Conservation (phyloP, 2,113 vertebrate genomes). For the Glaucidium brasilianum region DNA sequence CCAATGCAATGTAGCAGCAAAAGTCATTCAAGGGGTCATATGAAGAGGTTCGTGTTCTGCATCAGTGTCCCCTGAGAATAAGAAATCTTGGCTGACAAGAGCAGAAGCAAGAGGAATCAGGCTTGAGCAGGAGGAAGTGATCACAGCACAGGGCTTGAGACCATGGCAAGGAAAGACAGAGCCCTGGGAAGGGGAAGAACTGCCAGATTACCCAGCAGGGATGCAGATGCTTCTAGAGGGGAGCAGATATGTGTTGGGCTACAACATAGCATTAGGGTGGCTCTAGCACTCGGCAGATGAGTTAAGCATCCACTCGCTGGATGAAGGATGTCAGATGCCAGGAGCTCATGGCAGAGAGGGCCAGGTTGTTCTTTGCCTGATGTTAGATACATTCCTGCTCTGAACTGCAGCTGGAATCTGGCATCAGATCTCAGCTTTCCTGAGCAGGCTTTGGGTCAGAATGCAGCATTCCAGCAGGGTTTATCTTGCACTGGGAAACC, state of each 20-base stretch:
- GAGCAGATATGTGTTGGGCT: neutral
- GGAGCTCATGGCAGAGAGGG: neutral
- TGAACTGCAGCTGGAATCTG: neutral
- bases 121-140: neutral
- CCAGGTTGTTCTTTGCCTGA: neutral
- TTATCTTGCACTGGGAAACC: neutral
- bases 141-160: neutral
- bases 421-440: neutral
- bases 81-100: neutral
- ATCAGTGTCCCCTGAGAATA: neutral
- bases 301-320: neutral
- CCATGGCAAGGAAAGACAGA: neutral
- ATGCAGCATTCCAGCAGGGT: neutral
- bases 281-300: neutral
- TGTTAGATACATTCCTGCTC: neutral
- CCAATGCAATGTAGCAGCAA: neutral
- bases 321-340: neutral
- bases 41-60: neutral
- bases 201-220: neutral
- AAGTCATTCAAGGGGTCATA: neutral
- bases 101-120: neutral
- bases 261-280: neutral
- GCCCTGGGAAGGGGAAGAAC: neutral
- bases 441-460: neutral
- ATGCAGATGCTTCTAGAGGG: neutral